Conservation (phyloP, 1,140 invertebrate genomes). For the Brachionus koreanus region DNA sequence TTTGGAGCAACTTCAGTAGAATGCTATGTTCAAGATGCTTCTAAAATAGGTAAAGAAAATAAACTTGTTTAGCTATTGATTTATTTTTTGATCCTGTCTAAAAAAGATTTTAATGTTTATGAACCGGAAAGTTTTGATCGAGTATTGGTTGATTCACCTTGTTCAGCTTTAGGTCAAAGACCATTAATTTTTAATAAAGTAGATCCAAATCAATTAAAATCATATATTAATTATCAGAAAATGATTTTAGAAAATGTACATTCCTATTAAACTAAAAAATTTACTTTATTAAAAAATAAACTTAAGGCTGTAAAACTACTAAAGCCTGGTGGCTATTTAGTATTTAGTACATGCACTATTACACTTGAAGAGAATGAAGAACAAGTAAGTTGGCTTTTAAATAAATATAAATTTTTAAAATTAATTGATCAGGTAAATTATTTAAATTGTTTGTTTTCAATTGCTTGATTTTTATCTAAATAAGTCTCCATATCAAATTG, state of each 20-base stretch:
- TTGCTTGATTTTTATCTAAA: not conserved
- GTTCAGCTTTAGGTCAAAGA: conserved; percentile 65
- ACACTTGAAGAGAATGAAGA: conserved; percentile 96
- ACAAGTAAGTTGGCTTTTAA: conserved; percentile 73
- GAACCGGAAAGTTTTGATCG: conserved; percentile 79
- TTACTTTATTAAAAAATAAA: not conserved
- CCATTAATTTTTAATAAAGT: conserved; percentile 18
- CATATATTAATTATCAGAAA: conserved; percentile 30
- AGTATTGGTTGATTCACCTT: conserved; percentile 92
- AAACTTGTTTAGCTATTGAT: not conserved
- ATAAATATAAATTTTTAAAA: not conserved
- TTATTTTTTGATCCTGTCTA: not conserved
- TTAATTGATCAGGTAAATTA: conserved; percentile 11
- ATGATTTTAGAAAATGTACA: not conserved
- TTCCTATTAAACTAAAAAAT: not conserved
- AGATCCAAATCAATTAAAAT: not conserved
- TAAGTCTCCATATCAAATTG: not conserved
- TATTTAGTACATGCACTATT: conserved; percentile 98
- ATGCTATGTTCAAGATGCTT: conserved; percentile 81
- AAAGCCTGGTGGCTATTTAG: conserved; percentile 76
- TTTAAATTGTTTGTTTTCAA: not conserved
- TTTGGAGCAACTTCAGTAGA: conserved; percentile 92
- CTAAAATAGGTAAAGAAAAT: conserved; percentile 59
- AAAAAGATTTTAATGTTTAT: conserved; percentile 3
- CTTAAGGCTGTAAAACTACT: conserved; percentile 34